phyloP scores from a whole-genome alignment of 2,113 vertebrate genomes.

The Urocitellus parryii region DNA sequence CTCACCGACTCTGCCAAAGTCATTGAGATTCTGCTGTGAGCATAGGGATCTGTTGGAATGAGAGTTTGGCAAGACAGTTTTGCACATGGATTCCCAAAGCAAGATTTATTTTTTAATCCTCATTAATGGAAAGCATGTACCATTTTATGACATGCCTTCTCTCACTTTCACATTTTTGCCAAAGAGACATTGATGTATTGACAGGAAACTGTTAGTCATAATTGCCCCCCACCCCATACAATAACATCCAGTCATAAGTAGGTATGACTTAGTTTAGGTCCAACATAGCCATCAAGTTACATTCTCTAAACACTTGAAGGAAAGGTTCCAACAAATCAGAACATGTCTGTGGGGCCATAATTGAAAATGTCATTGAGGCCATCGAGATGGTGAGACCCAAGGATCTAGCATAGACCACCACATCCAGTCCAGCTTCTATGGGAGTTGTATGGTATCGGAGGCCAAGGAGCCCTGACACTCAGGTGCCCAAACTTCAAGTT shows the following conservation, averaged over 20 bases:
- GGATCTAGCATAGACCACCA: not conserved
- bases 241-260: too few relatives aligned
- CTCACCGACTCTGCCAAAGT: not conserved
- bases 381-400: too few relatives aligned
- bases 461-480: accelerated
- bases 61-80: too few relatives aligned
- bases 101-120: too few relatives aligned
- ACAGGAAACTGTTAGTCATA: too few relatives aligned
- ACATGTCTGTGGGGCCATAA: accelerated
- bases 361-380: not conserved
- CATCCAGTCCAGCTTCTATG: not conserved
- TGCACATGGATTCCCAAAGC: too few relatives aligned
- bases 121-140: not conserved
- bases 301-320: not conserved
- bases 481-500: not conserved
- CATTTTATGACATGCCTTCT: not conserved
- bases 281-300: not conserved
- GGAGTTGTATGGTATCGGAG: not conserved
- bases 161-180: too few relatives aligned
- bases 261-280: too few relatives aligned
- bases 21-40: not conserved
- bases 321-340: not conserved
- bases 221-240: too few relatives aligned
- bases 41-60: not conserved
- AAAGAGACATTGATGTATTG: too few relatives aligned